Conservation (phyloP, 2,797 vertebrate species). For the Eupleurogrammus muticus region DNA sequence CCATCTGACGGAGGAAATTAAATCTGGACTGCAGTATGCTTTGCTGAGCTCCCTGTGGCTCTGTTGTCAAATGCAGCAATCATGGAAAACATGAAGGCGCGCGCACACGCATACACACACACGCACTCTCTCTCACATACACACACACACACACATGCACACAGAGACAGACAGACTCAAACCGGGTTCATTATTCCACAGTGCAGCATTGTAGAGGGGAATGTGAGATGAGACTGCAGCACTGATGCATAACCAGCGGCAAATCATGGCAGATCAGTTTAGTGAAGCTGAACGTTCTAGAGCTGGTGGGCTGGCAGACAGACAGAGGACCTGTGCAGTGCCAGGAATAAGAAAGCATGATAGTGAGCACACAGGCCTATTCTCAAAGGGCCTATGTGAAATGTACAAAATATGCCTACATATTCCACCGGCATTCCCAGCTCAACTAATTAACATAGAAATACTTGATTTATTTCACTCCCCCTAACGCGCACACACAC, state of each 20-base stretch:
- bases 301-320: conserved; percentile 76
- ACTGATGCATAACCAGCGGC: conserved; percentile 84
- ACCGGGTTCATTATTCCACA: conserved; percentile 83
- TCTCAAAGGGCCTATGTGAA: conserved; percentile 34
- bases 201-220: conserved; percentile 78
- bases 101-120: conserved; percentile 17
- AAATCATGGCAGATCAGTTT: conserved; percentile 86
- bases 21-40: conserved; percentile 81
- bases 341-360: conserved; percentile 63
- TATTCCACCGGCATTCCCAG: conserved; percentile 15
- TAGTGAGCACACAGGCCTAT: conserved; percentile 41
- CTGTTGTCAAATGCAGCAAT: conserved; percentile 83
- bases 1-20: conserved; percentile 84
- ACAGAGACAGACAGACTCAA: conserved; percentile 66
- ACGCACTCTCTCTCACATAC: too few species aligned
- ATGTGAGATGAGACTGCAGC: conserved; percentile 82
- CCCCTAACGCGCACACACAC: background rate
- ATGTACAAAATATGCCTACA: conserved; percentile 33
- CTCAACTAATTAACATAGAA: background rate
- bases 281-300: conserved; percentile 80
- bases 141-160: conserved; percentile 36
- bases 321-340: conserved; percentile 61
- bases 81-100: conserved; percentile 73
- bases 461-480: conserved; percentile 12
- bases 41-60: conserved; percentile 81